phyloP scores from a whole-genome alignment of 1,140 invertebrate genomes.

The Galleria mellonella region DNA sequence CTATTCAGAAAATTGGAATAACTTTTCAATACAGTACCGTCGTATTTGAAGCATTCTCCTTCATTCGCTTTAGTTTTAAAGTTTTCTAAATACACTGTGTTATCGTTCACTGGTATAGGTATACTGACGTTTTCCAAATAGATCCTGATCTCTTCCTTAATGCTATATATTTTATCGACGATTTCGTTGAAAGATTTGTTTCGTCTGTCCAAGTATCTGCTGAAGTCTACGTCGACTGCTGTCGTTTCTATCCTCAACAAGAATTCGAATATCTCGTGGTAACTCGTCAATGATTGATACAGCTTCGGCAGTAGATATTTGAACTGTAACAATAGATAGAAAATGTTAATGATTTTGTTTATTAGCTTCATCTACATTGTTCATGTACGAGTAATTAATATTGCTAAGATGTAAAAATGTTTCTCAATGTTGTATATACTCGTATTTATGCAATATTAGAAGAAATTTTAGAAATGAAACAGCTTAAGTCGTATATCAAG shows the following conservation, averaged over 20 bases:
- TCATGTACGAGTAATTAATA: not conserved
- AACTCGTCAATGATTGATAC: conserved; percentile 49
- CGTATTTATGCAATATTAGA: too few relatives aligned
- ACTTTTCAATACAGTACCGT: conserved; percentile 52
- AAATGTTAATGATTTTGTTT: conserved; percentile 12
- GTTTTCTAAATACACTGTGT: conserved; percentile 27
- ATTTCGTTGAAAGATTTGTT: conserved; percentile 37
- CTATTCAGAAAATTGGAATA: conserved; percentile 58
- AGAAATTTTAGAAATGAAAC: too few relatives aligned
- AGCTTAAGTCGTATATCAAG: too few relatives aligned
- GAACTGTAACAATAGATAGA: conserved; percentile 63
- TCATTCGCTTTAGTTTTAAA: conserved; percentile 42
- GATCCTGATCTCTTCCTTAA: conserved; percentile 48
- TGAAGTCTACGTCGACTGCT: conserved; percentile 40
- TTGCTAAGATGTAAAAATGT: too few relatives aligned
- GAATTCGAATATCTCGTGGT: conserved; percentile 45
- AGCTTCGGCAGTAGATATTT: conserved; percentile 52
- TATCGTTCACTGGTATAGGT: conserved; percentile 24
- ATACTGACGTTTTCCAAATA: conserved; percentile 42
- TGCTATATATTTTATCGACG: conserved; percentile 33
- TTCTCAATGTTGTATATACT: too few relatives aligned
- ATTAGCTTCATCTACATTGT: too few relatives aligned
- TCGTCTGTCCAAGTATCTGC: conserved; percentile 38
- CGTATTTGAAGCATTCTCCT: conserved; percentile 49
- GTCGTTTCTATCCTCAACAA: conserved; percentile 42